Evolutionary conservation across 2,888 invertebrate species (phyloP), one percentile per base, ranked within the genome.

Genomic region (Anodontia alba): DNA sequence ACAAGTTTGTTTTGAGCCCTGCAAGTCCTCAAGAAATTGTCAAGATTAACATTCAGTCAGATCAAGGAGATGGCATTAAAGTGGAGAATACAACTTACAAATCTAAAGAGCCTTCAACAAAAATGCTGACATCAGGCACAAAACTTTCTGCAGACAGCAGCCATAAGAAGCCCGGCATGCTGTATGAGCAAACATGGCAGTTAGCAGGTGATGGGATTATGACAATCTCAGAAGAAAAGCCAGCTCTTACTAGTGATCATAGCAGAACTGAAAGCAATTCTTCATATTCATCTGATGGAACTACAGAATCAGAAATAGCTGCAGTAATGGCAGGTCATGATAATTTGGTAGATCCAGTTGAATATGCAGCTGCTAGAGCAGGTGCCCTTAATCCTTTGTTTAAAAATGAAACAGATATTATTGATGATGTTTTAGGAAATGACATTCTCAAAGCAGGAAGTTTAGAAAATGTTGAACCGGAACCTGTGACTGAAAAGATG

Each of bases 181-280:
- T 71, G 43, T 80, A 76, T 75, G 82, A 85, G 57, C 85, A 82
- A 76, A 80, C 75, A 31, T 85, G 85, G 85, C 57, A 80, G 51
- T 33, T 85, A 26, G 43, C 73, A 20, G 82, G 75, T 31, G 78
- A 82, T 78, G 78, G 77, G 17, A 43, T 78, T 3, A 80, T 73
- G 62, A 54, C 82, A 36, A 49, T 82, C 23, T 66, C 57, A 43
- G 82, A 84, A 66, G 78, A 69, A 66, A 80, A 73, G 70, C 81
- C 80, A 31, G 77, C 72, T 31, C 76, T 73, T n/a, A 70, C 66
- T 36, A 67, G 62, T 57, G 57, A 69, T 31, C 42, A 66, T 17
- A n/a, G 66, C n/a, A 67, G 77, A 26, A 70, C 81, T 62, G 78
- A 72, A 20, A 84, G 81, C 51, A 49, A 57, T 57, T 26, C 80